Conservation (phyloP, 23 tunicate genomes). For the Phallusia fumigata region DNA sequence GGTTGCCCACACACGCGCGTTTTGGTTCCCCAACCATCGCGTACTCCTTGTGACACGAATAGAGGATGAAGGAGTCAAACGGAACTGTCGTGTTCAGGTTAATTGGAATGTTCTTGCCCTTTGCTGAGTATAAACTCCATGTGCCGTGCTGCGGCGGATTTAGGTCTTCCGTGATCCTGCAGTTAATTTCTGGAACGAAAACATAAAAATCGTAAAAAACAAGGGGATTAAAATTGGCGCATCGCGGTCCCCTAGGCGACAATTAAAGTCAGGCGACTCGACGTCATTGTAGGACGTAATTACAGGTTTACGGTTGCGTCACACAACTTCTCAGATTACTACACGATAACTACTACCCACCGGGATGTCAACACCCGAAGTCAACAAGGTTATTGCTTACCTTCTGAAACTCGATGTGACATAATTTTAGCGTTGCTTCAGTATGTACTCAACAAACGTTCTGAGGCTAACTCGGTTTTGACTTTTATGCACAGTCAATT, state of each 20-base stretch:
- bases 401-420: too few relatives aligned
- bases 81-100: conserved; percentile 7
- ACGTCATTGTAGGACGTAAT: neutral
- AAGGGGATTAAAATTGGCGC: too few relatives aligned
- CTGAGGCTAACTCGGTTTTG: too few relatives aligned
- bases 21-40: conserved; percentile 40
- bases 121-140: conserved; percentile 8
- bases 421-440: too few relatives aligned
- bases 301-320: neutral
- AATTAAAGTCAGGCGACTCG: neutral
- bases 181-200: conserved; percentile 20
- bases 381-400: too few relatives aligned
- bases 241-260: neutral
- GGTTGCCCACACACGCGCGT: conserved; percentile 34
- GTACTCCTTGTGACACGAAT: conserved; percentile 54
- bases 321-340: neutral
- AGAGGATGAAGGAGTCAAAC: conserved; percentile 32
- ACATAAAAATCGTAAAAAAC: neutral
- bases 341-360: neutral
- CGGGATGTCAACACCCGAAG: neutral
- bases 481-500: too few relatives aligned
- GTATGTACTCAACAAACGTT: too few relatives aligned
- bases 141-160: conserved; percentile 28
- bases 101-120: neutral
- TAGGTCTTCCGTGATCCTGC: conserved; percentile 24